Evolutionary conservation across 1,140 invertebrate genomes (phyloP).

Genomic region (Halesus radiatus): DNA sequence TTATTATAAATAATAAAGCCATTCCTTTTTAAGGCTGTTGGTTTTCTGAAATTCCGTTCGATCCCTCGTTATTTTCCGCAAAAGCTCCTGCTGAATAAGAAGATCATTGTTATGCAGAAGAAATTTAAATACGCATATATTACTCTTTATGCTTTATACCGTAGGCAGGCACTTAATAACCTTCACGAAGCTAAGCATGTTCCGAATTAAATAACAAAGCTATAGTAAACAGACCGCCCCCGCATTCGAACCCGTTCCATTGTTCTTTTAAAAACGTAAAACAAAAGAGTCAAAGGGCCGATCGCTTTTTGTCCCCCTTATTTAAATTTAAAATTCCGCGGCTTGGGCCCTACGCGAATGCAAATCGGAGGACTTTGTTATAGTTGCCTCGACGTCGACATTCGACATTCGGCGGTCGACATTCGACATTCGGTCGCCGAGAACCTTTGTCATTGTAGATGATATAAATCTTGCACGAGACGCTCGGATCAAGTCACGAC

Average conservation of each 20-base stretch:
- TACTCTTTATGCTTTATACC: background rate
- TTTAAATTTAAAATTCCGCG: conserved; percentile 45
- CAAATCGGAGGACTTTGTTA: conserved; percentile 33
- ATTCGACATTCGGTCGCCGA: background rate
- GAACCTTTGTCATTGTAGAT: conserved; percentile 14
- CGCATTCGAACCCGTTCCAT: background rate
- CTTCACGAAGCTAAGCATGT: background rate
- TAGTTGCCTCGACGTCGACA: background rate
- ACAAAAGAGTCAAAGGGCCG: conserved; percentile 17
- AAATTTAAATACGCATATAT: conserved; percentile 28
- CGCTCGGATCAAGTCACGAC: background rate
- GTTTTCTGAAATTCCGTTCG: too few species aligned
- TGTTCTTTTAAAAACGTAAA: conserved; percentile 29
- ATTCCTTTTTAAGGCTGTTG: too few species aligned
- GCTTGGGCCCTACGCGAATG: conserved; percentile 33
- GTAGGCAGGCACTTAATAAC: background rate
- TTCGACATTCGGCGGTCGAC: background rate
- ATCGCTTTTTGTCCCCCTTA: conserved; percentile 29
- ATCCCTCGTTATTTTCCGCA: too few species aligned
- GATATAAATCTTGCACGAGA: conserved; percentile 16
- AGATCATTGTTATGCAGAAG: background rate
- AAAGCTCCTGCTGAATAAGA: background rate
- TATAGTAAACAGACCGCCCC: background rate
- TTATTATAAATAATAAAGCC: too few species aligned
- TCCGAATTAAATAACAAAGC: background rate